Evolutionary conservation across 2,888 invertebrate species (phyloP), one percentile per base, ranked within the genome.

Genomic region (Gibbula magus): DNA sequence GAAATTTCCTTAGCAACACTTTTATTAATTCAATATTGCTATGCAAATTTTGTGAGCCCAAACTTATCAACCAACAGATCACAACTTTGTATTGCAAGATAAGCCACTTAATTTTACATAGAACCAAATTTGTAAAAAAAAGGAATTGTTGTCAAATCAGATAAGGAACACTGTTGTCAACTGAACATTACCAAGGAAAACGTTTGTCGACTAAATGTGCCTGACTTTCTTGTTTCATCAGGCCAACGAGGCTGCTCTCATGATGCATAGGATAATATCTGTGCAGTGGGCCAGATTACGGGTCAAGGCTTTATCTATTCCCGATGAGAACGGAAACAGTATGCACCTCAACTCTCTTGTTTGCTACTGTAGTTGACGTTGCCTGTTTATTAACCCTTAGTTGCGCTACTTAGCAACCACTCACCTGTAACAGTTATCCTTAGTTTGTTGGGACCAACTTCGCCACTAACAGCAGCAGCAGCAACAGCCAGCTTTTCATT

Each of bases 261-360:
- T 95, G 93, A 94, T 96, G 93, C 96, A 96, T 94, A 95, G 96
- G 94, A 95, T 96, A 93, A 95, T 96, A 94, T 95, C 96, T 91
- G 94, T 96, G 94, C 95, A 95, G 94, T 84, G 88, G 81, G 88
- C 89, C 79, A 85, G 85, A 82, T 79, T 85, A 94, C 82, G 86
- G 75, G 87, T 86, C 81, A 85, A 82, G 81, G 78, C 82, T 70
- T 82, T 83, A 79, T 83, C 82, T 32, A 79, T 81, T 32, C 79
- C 80, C 45, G 81, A 81, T 56, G 82, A 86, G 78, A 83, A 82
- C 39, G 66, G 82, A 84, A 78, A 70, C 74, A 79, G 79, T 79
- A 79, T 35, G 79, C 79, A 73, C 51, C 29, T 56, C n/a, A 10
- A 29, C 56, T 39, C n/a, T 13, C 18, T 35, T 32, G 20, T 56